These are phyloP conservation scores for Drosophila leonis DNA, from an alignment of 2,888 invertebrate species.

Conservation along the genomic window DNA sequence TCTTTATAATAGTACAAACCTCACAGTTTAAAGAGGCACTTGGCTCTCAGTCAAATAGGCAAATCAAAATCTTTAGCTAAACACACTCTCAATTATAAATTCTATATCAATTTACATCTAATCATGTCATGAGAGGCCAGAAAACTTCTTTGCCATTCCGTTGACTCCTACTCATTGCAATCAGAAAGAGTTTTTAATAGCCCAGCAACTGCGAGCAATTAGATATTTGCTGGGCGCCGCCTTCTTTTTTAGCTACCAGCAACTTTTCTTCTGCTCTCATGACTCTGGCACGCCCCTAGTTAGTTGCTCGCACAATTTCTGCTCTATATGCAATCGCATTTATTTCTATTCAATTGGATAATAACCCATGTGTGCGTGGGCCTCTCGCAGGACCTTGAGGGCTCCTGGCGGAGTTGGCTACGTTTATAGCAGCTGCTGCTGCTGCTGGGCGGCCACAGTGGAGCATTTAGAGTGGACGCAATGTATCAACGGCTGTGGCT, in stretches of 20 bases:
- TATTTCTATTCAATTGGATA: slow-evolving; percentile 81
- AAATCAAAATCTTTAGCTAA: too few relatives aligned
- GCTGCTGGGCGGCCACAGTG: slow-evolving; percentile 64
- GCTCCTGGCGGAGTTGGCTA: slow-evolving; percentile 32
- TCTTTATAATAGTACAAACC: too few relatives aligned
- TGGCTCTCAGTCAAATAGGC: too few relatives aligned
- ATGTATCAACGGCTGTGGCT: slow-evolving; percentile 72
- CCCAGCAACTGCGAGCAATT: neutral
- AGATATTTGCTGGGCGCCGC: neutral
- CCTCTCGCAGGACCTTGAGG: slow-evolving; percentile 49
- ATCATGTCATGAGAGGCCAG: too few relatives aligned
- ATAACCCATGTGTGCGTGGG: slow-evolving; percentile 63
- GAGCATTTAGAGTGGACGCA: slow-evolving; percentile 81
- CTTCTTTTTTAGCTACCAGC: neutral
- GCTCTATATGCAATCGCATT: slow-evolving; percentile 75
- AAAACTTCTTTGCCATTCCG: too few relatives aligned
- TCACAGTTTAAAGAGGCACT: too few relatives aligned
- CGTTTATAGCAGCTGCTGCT: slow-evolving; percentile 60
- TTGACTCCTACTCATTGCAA: too few relatives aligned
- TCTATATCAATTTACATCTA: too few relatives aligned
- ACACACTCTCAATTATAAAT: too few relatives aligned
- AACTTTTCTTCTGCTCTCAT: too few relatives aligned
- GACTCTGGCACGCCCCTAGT: neutral
- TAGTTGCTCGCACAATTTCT: slow-evolving; percentile 53
- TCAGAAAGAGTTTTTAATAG: too few relatives aligned